phyloP scores from a whole-genome alignment of 2,888 invertebrate genomes.

The Tachina fera region DNA sequence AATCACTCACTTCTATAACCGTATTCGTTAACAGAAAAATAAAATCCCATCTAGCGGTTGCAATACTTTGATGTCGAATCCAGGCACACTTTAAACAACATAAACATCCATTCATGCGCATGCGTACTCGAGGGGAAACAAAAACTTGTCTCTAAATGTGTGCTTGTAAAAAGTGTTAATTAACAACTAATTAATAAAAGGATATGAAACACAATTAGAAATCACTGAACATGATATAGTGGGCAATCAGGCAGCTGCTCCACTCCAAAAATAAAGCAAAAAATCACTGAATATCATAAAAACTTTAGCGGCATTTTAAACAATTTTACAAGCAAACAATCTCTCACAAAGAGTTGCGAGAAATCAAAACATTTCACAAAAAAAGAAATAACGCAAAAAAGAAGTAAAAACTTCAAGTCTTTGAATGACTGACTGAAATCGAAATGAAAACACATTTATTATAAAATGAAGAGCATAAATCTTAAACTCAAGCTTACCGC shows the following conservation, averaged over 20 bases:
- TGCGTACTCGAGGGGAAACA: slow-evolving; percentile 25
- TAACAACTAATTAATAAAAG: slow-evolving; percentile 71
- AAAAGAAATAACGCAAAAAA: slow-evolving; percentile 4
- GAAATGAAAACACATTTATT: slow-evolving; percentile 71
- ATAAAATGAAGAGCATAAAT: slow-evolving; percentile 72
- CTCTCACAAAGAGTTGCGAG: slow-evolving; percentile 46
- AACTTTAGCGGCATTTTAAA: slow-evolving; percentile 66
- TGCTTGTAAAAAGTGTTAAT: slow-evolving; percentile 70
- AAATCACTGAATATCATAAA: slow-evolving; percentile 7
- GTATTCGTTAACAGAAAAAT: not conserved
- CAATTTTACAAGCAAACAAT: slow-evolving; percentile 61
- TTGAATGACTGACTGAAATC: slow-evolving; percentile 64
- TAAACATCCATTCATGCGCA: not conserved
- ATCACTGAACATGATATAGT: slow-evolving; percentile 25
- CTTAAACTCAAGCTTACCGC: slow-evolving; percentile 65
- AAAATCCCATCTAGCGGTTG: slow-evolving; percentile 6
- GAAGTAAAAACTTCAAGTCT: slow-evolving; percentile 30
- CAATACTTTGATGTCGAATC: slow-evolving; percentile 52
- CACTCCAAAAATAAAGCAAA: not conserved
- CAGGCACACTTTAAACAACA: slow-evolving; percentile 65
- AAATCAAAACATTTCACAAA: slow-evolving; percentile 65
- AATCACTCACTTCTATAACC: not conserved
- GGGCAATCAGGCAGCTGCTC: slow-evolving; percentile 4
- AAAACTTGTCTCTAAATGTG: slow-evolving; percentile 64
- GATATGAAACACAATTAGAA: slow-evolving; percentile 68